phyloP scores from a whole-genome alignment of 2,113 vertebrate genomes.

The Columbina picui region DNA sequence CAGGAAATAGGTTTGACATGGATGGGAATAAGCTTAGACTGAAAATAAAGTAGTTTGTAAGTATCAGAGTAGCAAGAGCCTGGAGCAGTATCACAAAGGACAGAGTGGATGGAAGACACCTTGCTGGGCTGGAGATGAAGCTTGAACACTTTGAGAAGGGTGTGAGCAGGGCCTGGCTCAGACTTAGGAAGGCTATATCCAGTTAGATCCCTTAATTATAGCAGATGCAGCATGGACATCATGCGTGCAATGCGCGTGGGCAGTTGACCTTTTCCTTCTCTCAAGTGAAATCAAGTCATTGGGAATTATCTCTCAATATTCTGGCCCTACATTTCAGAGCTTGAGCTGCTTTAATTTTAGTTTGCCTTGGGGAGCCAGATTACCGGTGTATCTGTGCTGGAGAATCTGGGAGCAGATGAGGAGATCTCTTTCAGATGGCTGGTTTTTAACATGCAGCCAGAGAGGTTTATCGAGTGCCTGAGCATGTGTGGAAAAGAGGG shows the following conservation, averaged over 20 bases:
- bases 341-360: background rate
- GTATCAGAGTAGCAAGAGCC: background rate
- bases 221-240: background rate
- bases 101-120: background rate
- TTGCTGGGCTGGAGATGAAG: background rate
- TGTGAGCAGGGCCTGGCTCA: background rate
- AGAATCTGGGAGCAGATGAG: background rate
- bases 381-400: background rate
- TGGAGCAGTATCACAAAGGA: background rate
- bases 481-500: background rate
- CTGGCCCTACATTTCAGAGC: background rate
- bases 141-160: background rate
- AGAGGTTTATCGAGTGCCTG: background rate
- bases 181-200: background rate
- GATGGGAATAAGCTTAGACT: background rate
- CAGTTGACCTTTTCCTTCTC: conserved; percentile 42
- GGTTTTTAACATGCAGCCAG: background rate
- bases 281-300: conserved; percentile 28
- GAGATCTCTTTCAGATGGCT: conserved; percentile 16
- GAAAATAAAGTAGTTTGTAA: background rate
- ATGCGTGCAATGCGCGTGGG: fast-evolving
- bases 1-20: background rate
- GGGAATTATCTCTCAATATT: background rate
- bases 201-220: background rate
- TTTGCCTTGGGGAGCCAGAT: background rate